These are phyloP conservation scores for Chaetogeoica ovagalla DNA, from an alignment of 2,888 invertebrate species.

Conservation along the genomic window DNA sequence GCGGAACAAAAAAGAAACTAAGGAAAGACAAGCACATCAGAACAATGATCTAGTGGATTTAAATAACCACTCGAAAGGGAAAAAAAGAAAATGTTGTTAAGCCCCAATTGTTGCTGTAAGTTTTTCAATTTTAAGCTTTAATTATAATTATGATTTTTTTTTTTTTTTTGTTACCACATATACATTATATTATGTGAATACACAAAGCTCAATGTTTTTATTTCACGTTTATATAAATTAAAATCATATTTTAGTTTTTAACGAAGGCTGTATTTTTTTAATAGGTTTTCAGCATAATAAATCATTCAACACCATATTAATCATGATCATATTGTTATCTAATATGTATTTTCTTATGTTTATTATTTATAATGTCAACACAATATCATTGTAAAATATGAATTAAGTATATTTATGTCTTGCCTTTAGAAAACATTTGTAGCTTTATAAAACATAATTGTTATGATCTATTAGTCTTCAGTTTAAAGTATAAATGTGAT, in stretches of 20 bases:
- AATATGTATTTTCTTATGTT: constrained; percentile 11
- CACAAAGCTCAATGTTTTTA: constrained; percentile 50
- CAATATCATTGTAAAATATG: constrained; percentile 29
- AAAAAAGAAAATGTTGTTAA: constrained; percentile 59
- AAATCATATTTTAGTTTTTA: constrained; percentile 33
- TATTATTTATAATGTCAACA: constrained; percentile 23
- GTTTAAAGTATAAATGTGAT: constrained; percentile 35
- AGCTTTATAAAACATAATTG: background rate
- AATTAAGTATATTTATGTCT: constrained; percentile 29
- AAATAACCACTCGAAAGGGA: constrained; percentile 60
- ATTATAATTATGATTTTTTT: constrained; percentile 40
- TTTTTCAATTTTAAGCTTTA: constrained; percentile 45
- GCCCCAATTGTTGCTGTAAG: constrained; percentile 35
- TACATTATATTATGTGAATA: constrained; percentile 44
- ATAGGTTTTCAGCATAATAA: constrained; percentile 9
- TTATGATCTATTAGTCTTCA: background rate
- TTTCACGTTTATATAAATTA: constrained; percentile 23
- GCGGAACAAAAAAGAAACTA: constrained; percentile 79
- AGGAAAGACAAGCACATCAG: constrained; percentile 73
- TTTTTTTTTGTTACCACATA: constrained; percentile 49
- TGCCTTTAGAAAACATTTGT: constrained; percentile 44
- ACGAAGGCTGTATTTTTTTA: constrained; percentile 1
- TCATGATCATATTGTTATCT: constrained; percentile 28
- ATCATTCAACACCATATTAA: constrained; percentile 9
- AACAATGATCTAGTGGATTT: constrained; percentile 72